Conservation (phyloP, 1,140 invertebrate genomes). For the Adoxophyes honmai region DNA sequence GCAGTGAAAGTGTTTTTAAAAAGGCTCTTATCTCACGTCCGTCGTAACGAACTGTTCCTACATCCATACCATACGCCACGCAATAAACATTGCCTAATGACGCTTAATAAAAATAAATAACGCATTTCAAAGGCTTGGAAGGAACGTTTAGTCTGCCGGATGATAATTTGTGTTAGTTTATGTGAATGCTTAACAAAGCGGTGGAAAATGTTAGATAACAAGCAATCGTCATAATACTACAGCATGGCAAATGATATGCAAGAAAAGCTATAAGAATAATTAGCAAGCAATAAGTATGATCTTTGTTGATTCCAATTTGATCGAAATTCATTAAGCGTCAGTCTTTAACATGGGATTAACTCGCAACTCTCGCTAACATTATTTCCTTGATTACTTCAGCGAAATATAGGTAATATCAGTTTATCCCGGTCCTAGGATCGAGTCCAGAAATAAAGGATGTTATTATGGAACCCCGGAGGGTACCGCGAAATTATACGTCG, state of each 20-base stretch:
- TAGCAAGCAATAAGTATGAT: no score
- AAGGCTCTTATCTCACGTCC: slow-evolving; percentile 40
- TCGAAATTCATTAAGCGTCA: background rate
- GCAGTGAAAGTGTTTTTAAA: slow-evolving; percentile 59
- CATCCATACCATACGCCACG: background rate
- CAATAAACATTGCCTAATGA: slow-evolving; percentile 1
- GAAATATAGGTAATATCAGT: slow-evolving; percentile 12
- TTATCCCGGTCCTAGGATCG: background rate
- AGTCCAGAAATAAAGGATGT: slow-evolving; percentile 1
- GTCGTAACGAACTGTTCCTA: slow-evolving; percentile 28
- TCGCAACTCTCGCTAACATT: no score
- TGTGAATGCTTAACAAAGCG: no score
- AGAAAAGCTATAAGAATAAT: no score
- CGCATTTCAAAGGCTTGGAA: background rate
- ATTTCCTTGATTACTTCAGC: slow-evolving; percentile 10
- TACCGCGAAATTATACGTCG: slow-evolving; percentile 16
- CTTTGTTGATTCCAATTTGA: no score
- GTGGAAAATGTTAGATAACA: no score
- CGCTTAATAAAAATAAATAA: slow-evolving; percentile 6
- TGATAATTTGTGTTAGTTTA: no score
- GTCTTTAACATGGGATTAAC: background rate
- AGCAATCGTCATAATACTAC: no score
- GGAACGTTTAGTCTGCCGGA: no score
- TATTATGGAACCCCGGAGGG: slow-evolving; percentile 4
- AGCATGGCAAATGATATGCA: no score